Evolutionary conservation across 2,888 invertebrate genomes (phyloP).

Genomic region (Macropis europaea): DNA sequence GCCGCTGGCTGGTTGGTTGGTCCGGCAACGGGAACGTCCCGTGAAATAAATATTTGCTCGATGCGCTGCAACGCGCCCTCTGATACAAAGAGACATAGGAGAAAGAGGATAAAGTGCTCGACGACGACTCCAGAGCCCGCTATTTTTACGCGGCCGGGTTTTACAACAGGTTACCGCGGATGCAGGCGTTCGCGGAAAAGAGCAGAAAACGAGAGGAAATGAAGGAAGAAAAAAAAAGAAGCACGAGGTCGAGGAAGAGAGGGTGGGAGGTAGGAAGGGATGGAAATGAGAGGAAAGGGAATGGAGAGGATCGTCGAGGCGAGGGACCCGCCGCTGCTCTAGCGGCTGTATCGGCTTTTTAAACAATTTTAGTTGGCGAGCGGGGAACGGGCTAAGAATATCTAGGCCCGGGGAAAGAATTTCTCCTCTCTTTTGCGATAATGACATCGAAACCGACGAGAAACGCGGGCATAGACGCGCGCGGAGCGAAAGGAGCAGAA

Average conservation of each 20-base stretch:
- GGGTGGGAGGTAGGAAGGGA: background rate
- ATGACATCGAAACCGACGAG: conserved; percentile 43
- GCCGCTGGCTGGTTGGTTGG: too few species aligned
- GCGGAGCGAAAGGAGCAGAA: conserved; percentile 28
- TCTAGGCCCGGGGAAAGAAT: conserved; percentile 61
- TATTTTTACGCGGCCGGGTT: conserved; percentile 75
- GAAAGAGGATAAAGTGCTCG: conserved; percentile 54
- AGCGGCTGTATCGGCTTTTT: conserved; percentile 61
- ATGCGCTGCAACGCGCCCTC: conserved; percentile 62
- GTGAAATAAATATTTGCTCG: conserved; percentile 67
- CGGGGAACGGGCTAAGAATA: conserved; percentile 68
- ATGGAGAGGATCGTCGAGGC: conserved; percentile 3
- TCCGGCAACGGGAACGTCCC: conserved; percentile 45
- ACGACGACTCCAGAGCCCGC: conserved; percentile 52
- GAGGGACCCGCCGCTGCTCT: background rate
- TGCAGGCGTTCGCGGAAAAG: conserved; percentile 62
- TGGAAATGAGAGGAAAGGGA: conserved; percentile 9
- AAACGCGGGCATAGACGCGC: conserved; percentile 28
- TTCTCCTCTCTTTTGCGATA: conserved; percentile 58
- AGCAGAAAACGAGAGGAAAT: conserved; percentile 51
- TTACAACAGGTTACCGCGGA: conserved; percentile 73
- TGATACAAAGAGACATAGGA: conserved; percentile 51
- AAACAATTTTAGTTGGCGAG: conserved; percentile 62
- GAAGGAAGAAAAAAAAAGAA: conserved; percentile 33
- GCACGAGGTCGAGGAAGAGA: background rate